A percentile compares a stretch with the other conserved stretches of the same genome.
phyloP scores from a whole-genome alignment of 30 jellyfish, hydroid and myxozoan genomes.

The Aurelia sp. region DNA sequence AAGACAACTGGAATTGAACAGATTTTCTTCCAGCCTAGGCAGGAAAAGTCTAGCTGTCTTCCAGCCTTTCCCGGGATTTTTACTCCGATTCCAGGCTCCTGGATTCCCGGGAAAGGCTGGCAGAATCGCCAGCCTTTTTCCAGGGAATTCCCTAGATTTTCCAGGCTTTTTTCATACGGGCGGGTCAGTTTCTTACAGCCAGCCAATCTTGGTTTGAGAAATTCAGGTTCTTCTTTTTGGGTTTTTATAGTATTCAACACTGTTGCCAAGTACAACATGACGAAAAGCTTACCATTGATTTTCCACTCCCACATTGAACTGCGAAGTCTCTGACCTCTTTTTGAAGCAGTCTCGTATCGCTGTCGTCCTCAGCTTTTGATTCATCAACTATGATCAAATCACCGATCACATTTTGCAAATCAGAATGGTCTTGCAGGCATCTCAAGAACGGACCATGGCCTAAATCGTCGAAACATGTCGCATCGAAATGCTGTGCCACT shows the following conservation, averaged over 20 bases:
- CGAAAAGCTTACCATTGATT: background rate
- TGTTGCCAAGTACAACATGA: background rate
- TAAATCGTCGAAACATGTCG: conserved; percentile 47
- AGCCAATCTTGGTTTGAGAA: too few relatives aligned
- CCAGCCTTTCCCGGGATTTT: too few relatives aligned
- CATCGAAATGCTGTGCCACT: conserved; percentile 20
- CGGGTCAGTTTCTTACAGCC: too few relatives aligned
- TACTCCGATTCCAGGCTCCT: too few relatives aligned
- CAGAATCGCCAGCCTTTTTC: too few relatives aligned
- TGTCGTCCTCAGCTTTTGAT: background rate
- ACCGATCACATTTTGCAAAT: conserved; percentile 22
- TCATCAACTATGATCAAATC: background rate
- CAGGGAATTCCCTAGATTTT: too few relatives aligned
- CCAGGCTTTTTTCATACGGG: too few relatives aligned
- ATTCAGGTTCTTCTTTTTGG: too few relatives aligned
- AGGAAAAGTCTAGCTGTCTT: too few relatives aligned
- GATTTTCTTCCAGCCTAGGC: too few relatives aligned
- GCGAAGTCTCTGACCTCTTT: conserved; percentile 2
- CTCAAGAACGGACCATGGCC: conserved; percentile 76
- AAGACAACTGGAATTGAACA: too few relatives aligned
- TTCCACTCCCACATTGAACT: conserved; percentile 9
- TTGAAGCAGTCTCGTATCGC: background rate
- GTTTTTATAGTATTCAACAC: background rate
- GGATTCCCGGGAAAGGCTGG: too few relatives aligned
- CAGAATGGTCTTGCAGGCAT: conserved; percentile 23